Percentiles rank a stretch among this genome's conserved stretches.
These are phyloP conservation scores for Calyptomena viridis DNA, from an alignment of 2,113 vertebrate genomes.

Conservation along the genomic window DNA sequence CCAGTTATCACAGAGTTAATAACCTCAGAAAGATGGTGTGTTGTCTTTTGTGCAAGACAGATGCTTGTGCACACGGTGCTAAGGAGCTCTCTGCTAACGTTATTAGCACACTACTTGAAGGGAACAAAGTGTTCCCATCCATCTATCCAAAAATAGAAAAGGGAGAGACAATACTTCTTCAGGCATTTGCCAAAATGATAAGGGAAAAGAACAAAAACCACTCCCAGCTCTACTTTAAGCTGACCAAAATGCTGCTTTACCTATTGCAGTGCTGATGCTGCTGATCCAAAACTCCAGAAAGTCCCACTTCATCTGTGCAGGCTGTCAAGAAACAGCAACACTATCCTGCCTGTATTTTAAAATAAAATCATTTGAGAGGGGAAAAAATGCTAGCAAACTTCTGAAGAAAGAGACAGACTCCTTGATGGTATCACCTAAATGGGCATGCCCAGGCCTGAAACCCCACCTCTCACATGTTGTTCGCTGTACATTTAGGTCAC, in stretches of 20 bases:
- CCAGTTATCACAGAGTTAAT: not conserved
- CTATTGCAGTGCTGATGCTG: not conserved
- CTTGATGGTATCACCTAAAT: not conserved
- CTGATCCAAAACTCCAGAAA: not conserved
- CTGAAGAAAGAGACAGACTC: not conserved
- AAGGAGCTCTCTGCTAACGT: not conserved
- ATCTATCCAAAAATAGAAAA: conserved; percentile 24
- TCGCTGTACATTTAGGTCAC: not conserved
- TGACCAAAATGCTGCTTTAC: not conserved
- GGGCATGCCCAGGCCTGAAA: conserved; percentile 48
- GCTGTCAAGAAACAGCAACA: not conserved
- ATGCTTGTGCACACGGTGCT: accelerated
- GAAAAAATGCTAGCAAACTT: not conserved
- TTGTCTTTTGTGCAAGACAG: not conserved
- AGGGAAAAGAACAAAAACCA: not conserved
- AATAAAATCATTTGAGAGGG: not conserved
- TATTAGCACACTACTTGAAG: not conserved
- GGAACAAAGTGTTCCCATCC: conserved; percentile 2
- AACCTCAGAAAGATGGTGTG: not conserved
- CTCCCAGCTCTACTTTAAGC: not conserved
- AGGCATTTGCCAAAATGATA: conserved; percentile 13
- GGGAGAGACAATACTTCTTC: not conserved
- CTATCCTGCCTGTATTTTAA: not conserved
- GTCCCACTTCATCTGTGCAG: accelerated
- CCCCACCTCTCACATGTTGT: not conserved